Conservation (phyloP, 2,113 vertebrate species). For the Bungarus multicinctus region DNA sequence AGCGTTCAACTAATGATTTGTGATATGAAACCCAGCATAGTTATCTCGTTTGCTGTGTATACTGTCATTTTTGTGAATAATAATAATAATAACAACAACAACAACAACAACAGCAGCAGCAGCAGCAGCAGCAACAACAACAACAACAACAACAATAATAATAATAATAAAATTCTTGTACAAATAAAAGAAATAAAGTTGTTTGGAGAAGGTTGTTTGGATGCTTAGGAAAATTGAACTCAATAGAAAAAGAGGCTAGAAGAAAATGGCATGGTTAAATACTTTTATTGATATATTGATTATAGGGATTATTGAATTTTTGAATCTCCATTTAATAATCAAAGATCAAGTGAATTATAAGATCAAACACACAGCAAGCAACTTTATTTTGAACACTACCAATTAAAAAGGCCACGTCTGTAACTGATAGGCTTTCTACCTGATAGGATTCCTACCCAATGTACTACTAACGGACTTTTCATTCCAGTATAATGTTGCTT, state of each 20-base stretch:
- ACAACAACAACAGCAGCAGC: no score
- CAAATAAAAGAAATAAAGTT: not conserved
- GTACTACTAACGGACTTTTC: constrained; percentile 20
- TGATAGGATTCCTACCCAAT: constrained; percentile 16
- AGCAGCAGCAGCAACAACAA: no score
- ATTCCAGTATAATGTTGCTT: constrained; percentile 10
- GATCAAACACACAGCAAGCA: not conserved
- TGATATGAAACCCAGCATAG: no score
- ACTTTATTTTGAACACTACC: not conserved
- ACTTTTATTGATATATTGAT: not conserved
- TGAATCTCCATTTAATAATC: not conserved
- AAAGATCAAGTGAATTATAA: constrained; percentile 16
- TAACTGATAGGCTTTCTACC: constrained; percentile 16
- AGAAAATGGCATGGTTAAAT: not conserved
- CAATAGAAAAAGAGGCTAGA: not conserved
- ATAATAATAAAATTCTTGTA: not conserved
- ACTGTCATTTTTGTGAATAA: no score
- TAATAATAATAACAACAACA: no score
- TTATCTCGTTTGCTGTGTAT: no score
- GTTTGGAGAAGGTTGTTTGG: not conserved
- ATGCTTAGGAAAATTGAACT: not conserved
- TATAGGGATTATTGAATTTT: not conserved
- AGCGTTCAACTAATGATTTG: no score
- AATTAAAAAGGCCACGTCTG: not conserved
- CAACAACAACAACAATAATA: not conserved